These are phyloP conservation scores for Platyrinchus mystaceus DNA, from an alignment of 2,797 vertebrate species.

Conservation along the genomic window DNA sequence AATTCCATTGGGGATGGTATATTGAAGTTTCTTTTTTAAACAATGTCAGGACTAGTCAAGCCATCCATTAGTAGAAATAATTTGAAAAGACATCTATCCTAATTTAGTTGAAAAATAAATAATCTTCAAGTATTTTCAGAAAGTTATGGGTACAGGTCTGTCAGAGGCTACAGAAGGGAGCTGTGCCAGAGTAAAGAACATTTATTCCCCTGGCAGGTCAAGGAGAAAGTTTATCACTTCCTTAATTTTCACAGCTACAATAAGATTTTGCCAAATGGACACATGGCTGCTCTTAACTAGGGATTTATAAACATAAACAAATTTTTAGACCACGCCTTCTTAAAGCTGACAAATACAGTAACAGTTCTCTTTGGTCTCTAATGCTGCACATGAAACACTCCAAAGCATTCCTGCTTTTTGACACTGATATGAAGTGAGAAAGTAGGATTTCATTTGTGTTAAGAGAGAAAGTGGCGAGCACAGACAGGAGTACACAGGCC, in stretches of 20 bases:
- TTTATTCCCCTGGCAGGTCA: not conserved
- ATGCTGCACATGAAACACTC: not conserved
- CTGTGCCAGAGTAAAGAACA: not conserved
- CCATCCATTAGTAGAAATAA: not conserved
- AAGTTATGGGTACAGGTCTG: not conserved
- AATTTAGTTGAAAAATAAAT: slow-evolving; percentile 5
- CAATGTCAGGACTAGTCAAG: not conserved
- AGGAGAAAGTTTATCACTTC: not conserved
- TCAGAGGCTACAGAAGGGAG: not conserved
- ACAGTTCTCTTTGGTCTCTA: not conserved
- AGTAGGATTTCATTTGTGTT: not conserved
- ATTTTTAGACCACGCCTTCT: not conserved
- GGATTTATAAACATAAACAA: not conserved
- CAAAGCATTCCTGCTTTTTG: not conserved
- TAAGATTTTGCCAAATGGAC: not conserved
- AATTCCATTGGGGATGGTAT: not conserved
- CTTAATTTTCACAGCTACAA: not conserved
- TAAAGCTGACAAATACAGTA: not conserved
- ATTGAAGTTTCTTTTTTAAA: not conserved
- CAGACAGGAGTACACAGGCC: not conserved
- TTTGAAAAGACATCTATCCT: not conserved
- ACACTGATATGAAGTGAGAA: not conserved
- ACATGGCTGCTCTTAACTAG: not conserved
- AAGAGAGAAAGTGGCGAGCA: not conserved
- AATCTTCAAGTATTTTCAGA: not conserved